Percentiles rank a stretch among this genome's conserved stretches.
Conservation (phyloP, 1,140 invertebrate species). For the Bombus confusus region DNA sequence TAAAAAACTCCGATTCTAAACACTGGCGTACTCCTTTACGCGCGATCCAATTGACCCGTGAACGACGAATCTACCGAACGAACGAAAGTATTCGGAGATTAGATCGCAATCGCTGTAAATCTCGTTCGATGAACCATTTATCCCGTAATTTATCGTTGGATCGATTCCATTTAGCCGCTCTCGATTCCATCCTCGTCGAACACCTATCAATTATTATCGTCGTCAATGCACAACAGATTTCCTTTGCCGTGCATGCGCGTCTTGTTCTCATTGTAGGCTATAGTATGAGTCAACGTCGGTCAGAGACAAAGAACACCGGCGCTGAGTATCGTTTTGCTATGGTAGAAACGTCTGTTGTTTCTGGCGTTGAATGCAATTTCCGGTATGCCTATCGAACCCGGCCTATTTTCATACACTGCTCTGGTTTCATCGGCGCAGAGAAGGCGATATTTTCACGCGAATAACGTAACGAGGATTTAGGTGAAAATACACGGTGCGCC, state of each 20-base stretch:
- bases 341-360: conserved; percentile 37
- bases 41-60: not conserved
- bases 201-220: conserved; percentile 50
- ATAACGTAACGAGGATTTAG: not conserved
- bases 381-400: conserved; percentile 13
- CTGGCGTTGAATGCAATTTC: conserved; percentile 21
- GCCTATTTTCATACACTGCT: conserved; percentile 5
- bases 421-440: not conserved
- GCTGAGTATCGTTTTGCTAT: conserved; percentile 23
- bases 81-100: conserved; percentile 51
- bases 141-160: conserved; percentile 1
- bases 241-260: not conserved
- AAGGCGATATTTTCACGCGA: too few relatives aligned
- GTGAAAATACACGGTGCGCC: not conserved
- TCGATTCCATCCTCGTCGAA: conserved; percentile 34
- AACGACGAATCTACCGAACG: not conserved
- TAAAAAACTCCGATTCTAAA: too few relatives aligned
- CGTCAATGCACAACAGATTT: not conserved
- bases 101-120: conserved; percentile 8
- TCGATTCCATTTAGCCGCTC: conserved; percentile 31
- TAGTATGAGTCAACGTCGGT: conserved; percentile 44
- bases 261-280: conserved; percentile 9
- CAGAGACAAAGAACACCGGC: conserved; percentile 48
- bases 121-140: conserved; percentile 7
- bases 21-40: not conserved